These are phyloP conservation scores for Festucalex cinctus DNA, from an alignment of 2,113 vertebrate genomes.

Conservation along the genomic window DNA sequence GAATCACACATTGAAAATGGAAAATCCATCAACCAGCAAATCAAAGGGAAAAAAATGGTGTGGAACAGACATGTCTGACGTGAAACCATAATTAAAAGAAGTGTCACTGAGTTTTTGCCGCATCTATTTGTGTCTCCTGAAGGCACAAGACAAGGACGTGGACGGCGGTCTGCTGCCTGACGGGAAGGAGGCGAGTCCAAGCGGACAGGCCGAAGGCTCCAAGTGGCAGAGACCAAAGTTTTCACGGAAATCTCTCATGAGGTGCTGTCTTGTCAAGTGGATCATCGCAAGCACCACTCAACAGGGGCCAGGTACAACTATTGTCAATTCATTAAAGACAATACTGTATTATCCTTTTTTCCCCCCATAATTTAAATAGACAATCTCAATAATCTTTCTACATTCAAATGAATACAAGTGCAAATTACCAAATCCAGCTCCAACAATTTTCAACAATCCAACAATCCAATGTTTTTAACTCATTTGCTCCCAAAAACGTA, in stretches of 20 bases:
- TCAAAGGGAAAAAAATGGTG: neutral
- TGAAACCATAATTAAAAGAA: neutral
- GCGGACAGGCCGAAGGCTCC: constrained; percentile 66
- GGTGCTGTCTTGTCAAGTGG: constrained; percentile 86
- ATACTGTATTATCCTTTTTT: too few species aligned
- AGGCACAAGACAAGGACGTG: constrained; percentile 72
- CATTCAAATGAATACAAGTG: too few species aligned
- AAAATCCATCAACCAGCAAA: neutral
- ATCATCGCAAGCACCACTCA: constrained; percentile 80
- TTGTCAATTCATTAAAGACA: too few species aligned
- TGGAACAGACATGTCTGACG: neutral
- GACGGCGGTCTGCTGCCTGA: constrained; percentile 78
- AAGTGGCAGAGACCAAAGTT: constrained; percentile 80
- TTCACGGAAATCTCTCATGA: constrained; percentile 81
- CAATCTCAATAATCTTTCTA: too few species aligned
- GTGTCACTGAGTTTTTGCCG: constrained; percentile 1
- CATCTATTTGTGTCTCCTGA: constrained; percentile 11
- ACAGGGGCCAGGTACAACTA: constrained; percentile 76
- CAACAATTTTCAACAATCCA: neutral
- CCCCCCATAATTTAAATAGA: too few species aligned
- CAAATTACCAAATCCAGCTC: too few species aligned
- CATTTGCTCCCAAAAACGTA: too few species aligned
- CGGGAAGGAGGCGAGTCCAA: constrained; percentile 57
- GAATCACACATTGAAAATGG: neutral
- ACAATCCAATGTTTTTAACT: too few species aligned